Evolutionary conservation across 2,888 invertebrate species (phyloP).

Genomic region (Ormyrus thymus): DNA sequence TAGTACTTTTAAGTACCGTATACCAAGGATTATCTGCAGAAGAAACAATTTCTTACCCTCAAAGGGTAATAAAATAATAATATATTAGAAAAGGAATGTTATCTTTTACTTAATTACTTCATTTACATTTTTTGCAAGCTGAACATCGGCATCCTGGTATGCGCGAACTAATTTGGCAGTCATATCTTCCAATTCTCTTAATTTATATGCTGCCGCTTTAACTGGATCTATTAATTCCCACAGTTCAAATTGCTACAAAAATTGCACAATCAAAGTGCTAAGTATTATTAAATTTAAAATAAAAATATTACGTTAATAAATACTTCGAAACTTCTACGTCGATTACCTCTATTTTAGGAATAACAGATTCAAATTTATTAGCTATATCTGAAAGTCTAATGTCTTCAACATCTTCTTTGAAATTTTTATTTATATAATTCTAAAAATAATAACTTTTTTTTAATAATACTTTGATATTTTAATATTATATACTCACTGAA

Average conservation of each 20-base stretch:
- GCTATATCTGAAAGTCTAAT: constrained; percentile 45
- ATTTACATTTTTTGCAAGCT: too few relatives aligned
- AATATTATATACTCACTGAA: neutral
- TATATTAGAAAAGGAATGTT: too few relatives aligned
- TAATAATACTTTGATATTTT: neutral
- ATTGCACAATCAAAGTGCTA: neutral
- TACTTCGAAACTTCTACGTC: neutral
- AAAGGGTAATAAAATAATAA: too few relatives aligned
- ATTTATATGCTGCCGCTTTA: constrained; percentile 47
- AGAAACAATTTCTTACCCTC: neutral
- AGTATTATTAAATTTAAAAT: neutral
- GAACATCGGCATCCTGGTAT: constrained; percentile 18
- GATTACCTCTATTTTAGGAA: constrained; percentile 56
- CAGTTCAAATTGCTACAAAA: constrained; percentile 55
- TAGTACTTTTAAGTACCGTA: constrained; percentile 3
- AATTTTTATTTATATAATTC: constrained; percentile 1
- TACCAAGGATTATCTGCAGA: constrained; percentile 10
- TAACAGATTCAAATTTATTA: constrained; percentile 53
- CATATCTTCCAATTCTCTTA: constrained; percentile 51
- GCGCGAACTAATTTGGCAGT: constrained; percentile 34
- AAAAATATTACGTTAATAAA: neutral
- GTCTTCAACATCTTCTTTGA: constrained; percentile 7
- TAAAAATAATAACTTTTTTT: constrained; percentile 6
- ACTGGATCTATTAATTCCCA: constrained; percentile 56
- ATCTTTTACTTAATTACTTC: too few relatives aligned